Evolutionary conservation across 2,113 vertebrate genomes (phyloP).

Genomic region (Forbesichthys papilliferus): DNA sequence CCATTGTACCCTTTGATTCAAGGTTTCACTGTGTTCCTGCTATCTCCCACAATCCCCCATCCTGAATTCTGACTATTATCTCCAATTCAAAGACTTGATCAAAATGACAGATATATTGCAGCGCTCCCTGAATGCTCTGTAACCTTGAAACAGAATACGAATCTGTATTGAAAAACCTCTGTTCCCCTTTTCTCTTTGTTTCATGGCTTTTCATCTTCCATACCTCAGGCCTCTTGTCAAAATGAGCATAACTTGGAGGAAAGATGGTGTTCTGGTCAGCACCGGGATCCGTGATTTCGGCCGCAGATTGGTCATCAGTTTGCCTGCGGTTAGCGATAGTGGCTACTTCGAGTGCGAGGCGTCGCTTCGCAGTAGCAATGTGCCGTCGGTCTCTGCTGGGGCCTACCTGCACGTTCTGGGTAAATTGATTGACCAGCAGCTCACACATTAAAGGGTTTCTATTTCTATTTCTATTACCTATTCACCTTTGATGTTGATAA

Average conservation of each 20-base stretch:
- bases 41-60: constrained; percentile 38
- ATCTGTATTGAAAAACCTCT: constrained; percentile 56
- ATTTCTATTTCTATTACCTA: not conserved
- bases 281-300: constrained; percentile 88
- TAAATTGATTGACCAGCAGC: constrained; percentile 43
- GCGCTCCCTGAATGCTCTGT: constrained; percentile 41
- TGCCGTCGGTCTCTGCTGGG: constrained; percentile 78
- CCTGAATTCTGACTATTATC: constrained; percentile 63
- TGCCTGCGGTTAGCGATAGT: constrained; percentile 80
- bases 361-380: constrained; percentile 88
- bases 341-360: constrained; percentile 95
- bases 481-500: too few relatives aligned
- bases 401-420: constrained; percentile 89
- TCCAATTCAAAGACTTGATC: constrained; percentile 69
- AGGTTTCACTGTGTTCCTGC: constrained; percentile 50
- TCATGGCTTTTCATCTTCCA: constrained; percentile 16
- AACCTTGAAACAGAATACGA: constrained; percentile 70
- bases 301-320: constrained; percentile 87
- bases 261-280: constrained; percentile 81
- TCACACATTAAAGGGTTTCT: not conserved
- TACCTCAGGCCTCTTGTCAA: constrained; percentile 88
- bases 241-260: constrained; percentile 91
- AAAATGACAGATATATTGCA: constrained; percentile 66
- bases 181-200: constrained; percentile 11
- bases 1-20: constrained; percentile 60